Base-by-base conservation (phyloP, 2,888 invertebrate species). In the Habrosyne pyritoides region DNA sequence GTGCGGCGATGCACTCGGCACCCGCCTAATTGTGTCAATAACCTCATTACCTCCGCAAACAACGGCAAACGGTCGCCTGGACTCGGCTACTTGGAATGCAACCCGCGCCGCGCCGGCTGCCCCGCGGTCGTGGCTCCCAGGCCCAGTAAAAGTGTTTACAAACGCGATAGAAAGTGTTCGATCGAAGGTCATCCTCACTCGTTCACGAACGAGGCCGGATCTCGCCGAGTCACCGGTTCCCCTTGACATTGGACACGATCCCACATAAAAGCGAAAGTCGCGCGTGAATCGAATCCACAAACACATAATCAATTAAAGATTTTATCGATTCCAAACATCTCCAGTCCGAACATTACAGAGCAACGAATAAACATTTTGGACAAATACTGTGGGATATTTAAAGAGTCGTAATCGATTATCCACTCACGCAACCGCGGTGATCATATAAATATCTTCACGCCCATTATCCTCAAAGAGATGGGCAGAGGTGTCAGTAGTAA, bases 21-120 rank as follows among this genome's bases (percentile, higher is more conserved):
- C 52, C 52, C 53, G 54, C 60, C 58, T 63, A 69, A 75, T 69
- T 64, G 62, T 63, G 71, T 69, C 65, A 60, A 60, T 48, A 66
- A 46, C 63, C 69, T 67, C 68, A 60, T 71, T 66, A n/a, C 12
- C 33, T n/a, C n/a, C n/a, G n/a, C n/a, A n/a, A n/a, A n/a, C n/a
- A n/a, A n/a, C n/a, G n/a, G n/a, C n/a, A n/a, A n/a, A n/a, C n/a
- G n/a, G n/a, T n/a, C n/a, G n/a, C n/a, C n/a, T n/a, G n/a, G n/a
- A n/a, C n/a, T n/a, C n/a, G n/a, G n/a, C n/a, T n/a, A n/a, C n/a
- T n/a, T n/a, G n/a, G n/a, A n/a, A n/a, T n/a, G n/a, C 33, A n/a
- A n/a, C n/a, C n/a, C 2, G 10, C 10, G 30, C 26, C 26, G 26
- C 26, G 6, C 7, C 30, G 30, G 10, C 30, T 4, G 30, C 12